Evolutionary conservation across 2,888 invertebrate species (phyloP), one percentile per base, ranked within the genome.

Genomic region (Lasius platythorax): DNA sequence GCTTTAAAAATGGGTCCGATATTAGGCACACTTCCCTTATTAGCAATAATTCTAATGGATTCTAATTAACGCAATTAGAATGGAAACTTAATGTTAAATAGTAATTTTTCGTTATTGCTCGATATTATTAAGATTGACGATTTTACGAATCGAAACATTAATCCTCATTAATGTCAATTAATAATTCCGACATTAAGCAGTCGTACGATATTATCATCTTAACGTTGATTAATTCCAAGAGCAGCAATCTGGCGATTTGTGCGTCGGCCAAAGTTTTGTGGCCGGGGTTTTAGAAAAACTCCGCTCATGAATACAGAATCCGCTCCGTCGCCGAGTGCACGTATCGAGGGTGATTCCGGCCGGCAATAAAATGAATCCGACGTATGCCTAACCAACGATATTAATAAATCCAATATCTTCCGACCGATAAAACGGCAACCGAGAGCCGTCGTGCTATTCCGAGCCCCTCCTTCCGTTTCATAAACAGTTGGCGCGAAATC

Each of bases 351-450:
- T 30, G 74, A 50, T 63, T 63, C 81, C 53, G 78, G 33, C 8
- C n/a, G 76, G 90, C 88, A 91, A 92, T 92, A 91, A 93, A 93
- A 92, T 91, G 91, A 93, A 93, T 92, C 91, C 91, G 87, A 88
- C 84, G 89, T 89, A n/a, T n/a, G 90, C 87, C 87, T 91, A 91
- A 92, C 92, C 94, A 93, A 93, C 90, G 92, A 92, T 91, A 91
- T 93, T 93, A 93, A 94, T 94, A 92, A 92, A 93, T 93, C 92
- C 90, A 92, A 93, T 94, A 94, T 94, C 93, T 93, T 94, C 93
- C 93, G 89, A 92, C 88, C 93, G 91, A 94, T 93, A 93, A 94
- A 94, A 93, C 92, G 93, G 87, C 88, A 91, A 91, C 88, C 89
- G 87, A 89, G 87, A 89, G 90, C 84, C 88, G 73, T 82, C 79